Evolutionary conservation across 1,140 invertebrate genomes (phyloP), one percentile per base, ranked within the genome.

Genomic region (Stenopsyche tienmushanensis): DNA sequence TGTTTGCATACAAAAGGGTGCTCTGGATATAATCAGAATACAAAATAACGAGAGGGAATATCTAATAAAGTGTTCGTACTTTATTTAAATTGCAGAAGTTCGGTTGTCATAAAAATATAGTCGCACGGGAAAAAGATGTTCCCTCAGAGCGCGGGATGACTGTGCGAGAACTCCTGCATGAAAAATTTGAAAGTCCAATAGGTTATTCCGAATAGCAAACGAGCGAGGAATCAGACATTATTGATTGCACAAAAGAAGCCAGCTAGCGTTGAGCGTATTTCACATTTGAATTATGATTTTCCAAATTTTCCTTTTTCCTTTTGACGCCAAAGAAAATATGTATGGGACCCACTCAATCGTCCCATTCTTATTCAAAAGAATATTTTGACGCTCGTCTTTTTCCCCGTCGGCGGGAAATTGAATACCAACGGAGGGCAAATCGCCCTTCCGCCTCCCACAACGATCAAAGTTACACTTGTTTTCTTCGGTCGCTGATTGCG

Each of bases 171-270:
- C 29, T 34, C 5, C 29, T 34, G 29, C 29, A 34, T 7, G 29
- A 34, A 13, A 34, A 70, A 70, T 70, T 70, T 70, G 68, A 70
- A 70, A 70, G 68, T 70, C 64, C 54, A 66, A 70, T 70, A 64
- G 64, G 64, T 63, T 63, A 66, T 66, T 62, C 59, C 60, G 62
- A 64, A 63, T 64, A 63, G 65, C 52, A 60, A 67, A 66, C 65
- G 62, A 67, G 65, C 64, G 50, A 66, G 47, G 59, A 64, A 53
- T 64, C 57, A 64, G 53, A 64, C 63, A 69, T 67, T 71, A 71
- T 71, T 71, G 69, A 71, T 71, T 71, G 69, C 69, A 67, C 69
- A 71, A 71, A 71, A 71, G 69, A 65, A 71, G 69, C 69, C 69
- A 71, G 65, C 57, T 18, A 71, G 69, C 69, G 59, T 65, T 58